Base-by-base conservation (phyloP, 2,113 vertebrate species). In the Meleagris gallopavo region DNA sequence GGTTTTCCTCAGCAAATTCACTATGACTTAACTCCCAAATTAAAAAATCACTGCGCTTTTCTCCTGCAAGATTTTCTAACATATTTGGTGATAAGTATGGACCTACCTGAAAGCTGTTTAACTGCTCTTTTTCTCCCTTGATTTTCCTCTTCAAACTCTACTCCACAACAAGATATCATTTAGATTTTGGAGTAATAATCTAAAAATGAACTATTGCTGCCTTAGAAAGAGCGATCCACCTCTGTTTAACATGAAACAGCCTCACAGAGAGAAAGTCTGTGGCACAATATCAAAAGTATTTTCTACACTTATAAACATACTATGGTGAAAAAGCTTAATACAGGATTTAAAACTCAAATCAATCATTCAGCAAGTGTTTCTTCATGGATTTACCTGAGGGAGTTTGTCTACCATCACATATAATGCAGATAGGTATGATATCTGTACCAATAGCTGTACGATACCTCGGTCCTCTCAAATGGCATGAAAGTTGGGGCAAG, bases 401-500 rank as follows among this genome's bases (percentile, higher is more conserved):
- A 69, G 22, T 64, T 82, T 83, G 7, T 71, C 69, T 86, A 41
- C 67, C 32, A 81, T 18, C 30, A 60, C 4, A 7, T 10, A 7
- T 0, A 2, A 30, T 15, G 38, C 17, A 73, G 34, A 62, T 13
- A 40, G 22, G n/a, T 27, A 54, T 29, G 54, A 11, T n/a, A 27
- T 10, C 20, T 64, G 1, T 52, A 21, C 6, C 32, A 38, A 3
- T 15, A 58, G 9, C 38, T 73, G 38, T 11, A 50, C 8, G 50
- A 10, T 48, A 13, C 9, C 32, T 76, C 36, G 38, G 10, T 24
- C 43, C 25, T 64, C 20, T 66, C 2, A 0, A 3, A 10, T 14
- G 21, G 16, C 2, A 4, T 15, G 58, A n/a, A 61, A 69, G 15
- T 45, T 67, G 48, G 7, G 10, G 21, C 46, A 11, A 80, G 45